Percentiles rank a stretch among this genome's conserved stretches.
Evolutionary conservation across 2,113 vertebrate species (phyloP).

Genomic region (Pongo pygmaeus): DNA sequence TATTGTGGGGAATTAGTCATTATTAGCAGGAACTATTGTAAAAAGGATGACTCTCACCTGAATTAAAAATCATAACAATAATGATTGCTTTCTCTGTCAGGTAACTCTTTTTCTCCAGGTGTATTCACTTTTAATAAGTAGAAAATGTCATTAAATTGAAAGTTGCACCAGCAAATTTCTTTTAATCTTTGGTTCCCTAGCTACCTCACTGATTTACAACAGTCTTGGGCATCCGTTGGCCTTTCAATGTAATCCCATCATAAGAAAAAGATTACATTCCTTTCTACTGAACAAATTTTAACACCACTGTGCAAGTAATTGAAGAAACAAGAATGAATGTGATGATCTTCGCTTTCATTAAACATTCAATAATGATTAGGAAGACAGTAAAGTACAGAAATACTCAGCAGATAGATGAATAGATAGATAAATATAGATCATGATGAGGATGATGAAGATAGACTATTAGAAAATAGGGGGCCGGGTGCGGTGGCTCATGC

Average conservation of each 20-base stretch:
- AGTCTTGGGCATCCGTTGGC: background rate
- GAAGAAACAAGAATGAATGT: background rate
- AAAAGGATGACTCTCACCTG: background rate
- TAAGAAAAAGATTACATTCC: background rate
- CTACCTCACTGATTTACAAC: background rate
- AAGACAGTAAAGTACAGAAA: background rate
- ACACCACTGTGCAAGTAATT: background rate
- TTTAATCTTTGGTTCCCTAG: conserved; percentile 10
- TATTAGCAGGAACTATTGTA: background rate
- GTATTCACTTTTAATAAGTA: background rate
- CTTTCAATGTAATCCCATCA: background rate
- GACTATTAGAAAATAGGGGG: background rate
- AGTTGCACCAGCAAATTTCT: background rate
- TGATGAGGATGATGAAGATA: background rate
- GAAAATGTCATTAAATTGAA: conserved; percentile 11
- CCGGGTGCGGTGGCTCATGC: too few relatives aligned
- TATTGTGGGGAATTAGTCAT: background rate
- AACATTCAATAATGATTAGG: background rate
- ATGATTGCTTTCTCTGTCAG: background rate
- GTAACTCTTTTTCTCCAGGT: background rate
- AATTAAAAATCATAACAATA: background rate
- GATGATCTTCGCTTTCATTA: background rate
- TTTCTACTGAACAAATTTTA: background rate
- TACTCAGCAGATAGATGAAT: background rate
- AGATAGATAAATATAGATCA: background rate